Conservation (phyloP, 2,113 vertebrate genomes). For the Dicrurus megarhynchus region DNA sequence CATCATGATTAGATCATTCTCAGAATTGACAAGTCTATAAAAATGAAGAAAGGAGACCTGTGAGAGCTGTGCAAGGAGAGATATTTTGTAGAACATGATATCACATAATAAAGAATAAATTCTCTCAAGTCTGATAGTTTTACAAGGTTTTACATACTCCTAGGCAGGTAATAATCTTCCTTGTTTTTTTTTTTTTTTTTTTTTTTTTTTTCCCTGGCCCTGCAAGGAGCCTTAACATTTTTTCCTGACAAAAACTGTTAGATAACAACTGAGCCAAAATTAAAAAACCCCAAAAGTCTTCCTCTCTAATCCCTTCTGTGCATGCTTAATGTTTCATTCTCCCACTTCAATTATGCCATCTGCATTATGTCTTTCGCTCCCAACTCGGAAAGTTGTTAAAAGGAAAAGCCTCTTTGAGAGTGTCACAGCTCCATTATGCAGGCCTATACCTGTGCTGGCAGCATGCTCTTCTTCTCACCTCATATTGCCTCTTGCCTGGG, state of each 20-base stretch:
- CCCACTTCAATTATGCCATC: slow-evolving; percentile 87
- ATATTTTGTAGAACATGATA: slow-evolving; percentile 58
- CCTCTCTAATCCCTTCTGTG: slow-evolving; percentile 72
- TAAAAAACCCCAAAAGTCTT: slow-evolving; percentile 69
- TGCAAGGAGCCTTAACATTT: slow-evolving; percentile 30
- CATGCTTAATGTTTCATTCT: slow-evolving; percentile 77
- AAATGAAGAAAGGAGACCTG: slow-evolving; percentile 48
- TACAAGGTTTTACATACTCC: slow-evolving; percentile 49
- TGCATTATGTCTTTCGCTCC: slow-evolving; percentile 81
- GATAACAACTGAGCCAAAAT: slow-evolving; percentile 67
- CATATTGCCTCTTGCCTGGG: slow-evolving; percentile 90
- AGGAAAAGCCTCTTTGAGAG: slow-evolving; percentile 79
- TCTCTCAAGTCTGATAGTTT: slow-evolving; percentile 49
- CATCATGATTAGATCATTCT: slow-evolving; percentile 12
- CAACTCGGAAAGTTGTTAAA: slow-evolving; percentile 88
- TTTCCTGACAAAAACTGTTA: slow-evolving; percentile 51
- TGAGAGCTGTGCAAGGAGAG: slow-evolving; percentile 25
- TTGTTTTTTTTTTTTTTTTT: background rate
- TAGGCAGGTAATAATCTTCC: slow-evolving; percentile 66
- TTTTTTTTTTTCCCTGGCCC: background rate
- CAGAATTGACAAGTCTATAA: slow-evolving; percentile 51
- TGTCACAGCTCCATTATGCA: slow-evolving; percentile 85
- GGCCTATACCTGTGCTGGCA: slow-evolving; percentile 92
- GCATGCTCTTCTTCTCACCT: slow-evolving; percentile 92
- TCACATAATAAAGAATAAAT: slow-evolving; percentile 56